Percentiles rank a stretch among this genome's conserved stretches.
These are phyloP conservation scores for Crotalus adamanteus DNA, from an alignment of 2,797 vertebrate species.

Conservation along the genomic window DNA sequence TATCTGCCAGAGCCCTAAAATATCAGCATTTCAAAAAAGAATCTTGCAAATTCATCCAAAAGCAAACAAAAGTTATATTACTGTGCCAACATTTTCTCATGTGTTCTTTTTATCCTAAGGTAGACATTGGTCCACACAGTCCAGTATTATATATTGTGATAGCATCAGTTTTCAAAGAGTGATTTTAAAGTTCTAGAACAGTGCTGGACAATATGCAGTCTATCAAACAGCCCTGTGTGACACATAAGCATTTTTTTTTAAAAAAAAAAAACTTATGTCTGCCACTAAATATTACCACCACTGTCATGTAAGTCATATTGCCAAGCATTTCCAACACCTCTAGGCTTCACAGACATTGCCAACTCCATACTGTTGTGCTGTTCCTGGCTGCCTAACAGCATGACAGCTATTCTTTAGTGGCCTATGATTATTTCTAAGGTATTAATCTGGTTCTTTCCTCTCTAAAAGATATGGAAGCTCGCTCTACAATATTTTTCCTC, in stretches of 20 bases:
- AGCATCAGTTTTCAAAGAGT: background rate
- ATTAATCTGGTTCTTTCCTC: background rate
- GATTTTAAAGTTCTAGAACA: background rate
- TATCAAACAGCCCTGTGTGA: background rate
- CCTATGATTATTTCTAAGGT: background rate
- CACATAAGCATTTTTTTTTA: background rate
- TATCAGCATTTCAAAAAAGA: background rate
- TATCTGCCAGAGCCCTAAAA: slow-evolving; percentile 91
- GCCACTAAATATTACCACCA: background rate
- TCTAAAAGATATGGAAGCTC: background rate
- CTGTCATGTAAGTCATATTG: background rate
- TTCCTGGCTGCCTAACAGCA: background rate
- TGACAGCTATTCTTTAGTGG: background rate
- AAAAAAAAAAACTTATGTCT: background rate
- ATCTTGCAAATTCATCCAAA: background rate
- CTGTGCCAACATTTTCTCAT: background rate
- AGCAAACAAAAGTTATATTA: background rate
- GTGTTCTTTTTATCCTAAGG: background rate
- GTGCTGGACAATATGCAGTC: background rate
- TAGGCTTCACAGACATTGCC: background rate
- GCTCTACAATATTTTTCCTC: background rate
- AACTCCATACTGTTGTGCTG: background rate
- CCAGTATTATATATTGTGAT: background rate
- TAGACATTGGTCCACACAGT: background rate
- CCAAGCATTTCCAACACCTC: background rate